phyloP scores from a whole-genome alignment of 2,113 vertebrate species.

The Anolis sagrei region DNA sequence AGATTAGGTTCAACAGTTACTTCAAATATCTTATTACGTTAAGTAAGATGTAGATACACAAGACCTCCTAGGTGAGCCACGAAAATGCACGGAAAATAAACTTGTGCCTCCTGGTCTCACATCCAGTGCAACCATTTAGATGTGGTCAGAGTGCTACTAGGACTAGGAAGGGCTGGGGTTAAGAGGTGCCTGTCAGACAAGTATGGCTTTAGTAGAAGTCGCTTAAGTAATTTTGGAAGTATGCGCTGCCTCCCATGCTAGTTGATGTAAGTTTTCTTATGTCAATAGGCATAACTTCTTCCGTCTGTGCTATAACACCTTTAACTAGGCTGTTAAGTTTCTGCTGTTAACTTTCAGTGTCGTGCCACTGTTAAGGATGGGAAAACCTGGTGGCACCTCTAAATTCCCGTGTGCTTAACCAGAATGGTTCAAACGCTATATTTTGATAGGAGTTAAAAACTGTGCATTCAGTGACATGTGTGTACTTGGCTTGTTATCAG shows the following conservation, averaged over 20 bases:
- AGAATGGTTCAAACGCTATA: conserved; percentile 64
- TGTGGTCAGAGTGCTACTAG: neutral
- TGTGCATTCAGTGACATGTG: conserved; percentile 37
- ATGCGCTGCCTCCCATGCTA: neutral
- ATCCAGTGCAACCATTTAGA: neutral
- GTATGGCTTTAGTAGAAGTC: neutral
- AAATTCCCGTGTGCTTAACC: neutral
- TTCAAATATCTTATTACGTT: no score
- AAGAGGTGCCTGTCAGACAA: neutral
- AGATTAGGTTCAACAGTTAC: neutral
- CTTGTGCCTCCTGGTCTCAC: neutral
- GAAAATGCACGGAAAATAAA: neutral
- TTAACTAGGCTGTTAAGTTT: neutral
- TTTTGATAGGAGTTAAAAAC: conserved; percentile 53
- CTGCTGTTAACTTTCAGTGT: neutral
- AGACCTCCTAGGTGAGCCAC: no score
- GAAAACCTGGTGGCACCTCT: neutral
- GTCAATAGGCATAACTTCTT: neutral
- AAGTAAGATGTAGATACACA: neutral
- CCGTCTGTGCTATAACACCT: neutral
- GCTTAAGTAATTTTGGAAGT: neutral
- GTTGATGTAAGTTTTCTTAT: neutral
- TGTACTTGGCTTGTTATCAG: conserved; percentile 70
- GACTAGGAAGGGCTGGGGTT: neutral
- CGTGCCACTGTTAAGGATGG: neutral